Evolutionary conservation across 2,797 vertebrate genomes (phyloP).

Genomic region (Sebastes vulpes): DNA sequence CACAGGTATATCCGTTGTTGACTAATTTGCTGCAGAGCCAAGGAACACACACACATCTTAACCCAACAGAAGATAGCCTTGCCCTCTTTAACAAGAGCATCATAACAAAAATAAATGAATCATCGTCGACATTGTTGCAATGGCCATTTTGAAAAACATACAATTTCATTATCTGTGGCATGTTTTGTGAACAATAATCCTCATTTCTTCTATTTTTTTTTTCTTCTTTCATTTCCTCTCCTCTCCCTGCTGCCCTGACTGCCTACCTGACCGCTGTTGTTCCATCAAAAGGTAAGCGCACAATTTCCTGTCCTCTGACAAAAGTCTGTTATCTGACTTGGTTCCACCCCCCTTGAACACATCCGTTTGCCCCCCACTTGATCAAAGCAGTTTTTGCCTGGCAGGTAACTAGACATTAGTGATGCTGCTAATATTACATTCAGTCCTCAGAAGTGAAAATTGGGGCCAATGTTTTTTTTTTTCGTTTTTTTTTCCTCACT

Average conservation of each 20-base stretch:
- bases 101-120: neutral
- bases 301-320: constrained; percentile 49
- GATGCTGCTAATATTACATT: constrained; percentile 18
- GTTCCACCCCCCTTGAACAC: constrained; percentile 13
- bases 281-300: constrained; percentile 78
- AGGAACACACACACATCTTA: neutral
- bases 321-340: constrained; percentile 19
- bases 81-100: neutral
- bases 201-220: constrained; percentile 44
- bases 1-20: constrained; percentile 8
- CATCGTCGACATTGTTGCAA: neutral
- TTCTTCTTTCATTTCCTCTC: constrained; percentile 64
- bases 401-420: constrained; percentile 12
- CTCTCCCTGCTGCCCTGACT: constrained; percentile 34
- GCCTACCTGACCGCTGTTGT: constrained; percentile 37
- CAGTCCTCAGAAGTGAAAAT: constrained; percentile 9
- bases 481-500: neutral
- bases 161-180: neutral
- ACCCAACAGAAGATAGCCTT: neutral
- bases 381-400: constrained; percentile 40
- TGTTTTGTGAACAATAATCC: neutral
- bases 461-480: neutral
- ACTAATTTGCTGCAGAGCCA: constrained; percentile 19
- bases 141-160: neutral
- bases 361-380: constrained; percentile 23